Percentiles rank a stretch among this genome's conserved stretches.
phyloP scores from a whole-genome alignment of 2,888 invertebrate genomes.

The Meloe dianella region DNA sequence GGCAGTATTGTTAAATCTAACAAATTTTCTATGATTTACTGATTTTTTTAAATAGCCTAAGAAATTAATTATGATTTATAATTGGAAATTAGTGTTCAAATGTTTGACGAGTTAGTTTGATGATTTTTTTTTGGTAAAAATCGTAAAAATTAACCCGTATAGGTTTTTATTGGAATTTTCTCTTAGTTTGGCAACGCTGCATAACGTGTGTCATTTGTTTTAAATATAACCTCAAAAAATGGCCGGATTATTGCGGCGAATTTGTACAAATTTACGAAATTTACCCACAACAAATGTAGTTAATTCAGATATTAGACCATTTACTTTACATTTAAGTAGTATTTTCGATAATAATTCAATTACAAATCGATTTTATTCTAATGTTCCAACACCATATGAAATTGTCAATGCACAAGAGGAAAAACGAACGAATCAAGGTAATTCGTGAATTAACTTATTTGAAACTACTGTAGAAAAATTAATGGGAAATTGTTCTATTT shows the following conservation, averaged over 20 bases:
- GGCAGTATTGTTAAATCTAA: background rate
- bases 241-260: slow-evolving; percentile 35
- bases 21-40: background rate
- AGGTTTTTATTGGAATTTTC: background rate
- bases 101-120: too few species aligned
- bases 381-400: slow-evolving; percentile 48
- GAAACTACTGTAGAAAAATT: background rate
- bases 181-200: background rate
- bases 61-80: background rate
- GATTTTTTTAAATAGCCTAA: background rate
- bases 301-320: background rate
- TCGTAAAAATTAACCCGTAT: background rate
- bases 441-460: slow-evolving; percentile 15
- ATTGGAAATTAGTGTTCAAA: too few species aligned
- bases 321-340: background rate
- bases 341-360: background rate
- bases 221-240: slow-evolving; percentile 34
- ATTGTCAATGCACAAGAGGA: slow-evolving; percentile 49
- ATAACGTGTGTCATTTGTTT: background rate
- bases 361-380: slow-evolving; percentile 19
- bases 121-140: too few species aligned
- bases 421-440: slow-evolving; percentile 44
- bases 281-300: background rate
- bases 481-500: background rate
- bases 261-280: slow-evolving; percentile 32